Evolutionary conservation across 1,140 invertebrate species (phyloP).

Genomic region (Eufriesea mexicana): DNA sequence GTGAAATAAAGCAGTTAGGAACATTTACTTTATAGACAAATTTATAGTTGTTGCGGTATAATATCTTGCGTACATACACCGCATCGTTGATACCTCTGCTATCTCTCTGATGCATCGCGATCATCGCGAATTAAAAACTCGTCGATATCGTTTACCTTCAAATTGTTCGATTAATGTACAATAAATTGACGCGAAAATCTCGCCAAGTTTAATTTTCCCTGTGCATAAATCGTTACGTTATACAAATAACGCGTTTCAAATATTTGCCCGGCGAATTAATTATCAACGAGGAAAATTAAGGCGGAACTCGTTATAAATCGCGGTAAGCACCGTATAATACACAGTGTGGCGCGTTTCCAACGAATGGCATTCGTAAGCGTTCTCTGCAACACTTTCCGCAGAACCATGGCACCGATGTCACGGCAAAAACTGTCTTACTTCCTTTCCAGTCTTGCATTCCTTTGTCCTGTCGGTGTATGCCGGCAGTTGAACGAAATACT

Average conservation of each 20-base stretch:
- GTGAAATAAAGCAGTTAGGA: not conserved
- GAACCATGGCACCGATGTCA: not conserved
- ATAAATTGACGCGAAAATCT: not conserved
- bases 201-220: not conserved
- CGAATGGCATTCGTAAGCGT: not conserved
- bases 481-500: not conserved
- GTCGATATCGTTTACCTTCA: no score
- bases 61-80: no score
- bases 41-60: not conserved
- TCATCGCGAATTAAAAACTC: no score
- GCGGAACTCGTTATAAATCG: not conserved
- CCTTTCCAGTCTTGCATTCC: not conserved
- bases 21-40: not conserved
- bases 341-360: not conserved
- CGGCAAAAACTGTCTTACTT: not conserved
- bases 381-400: conserved; percentile 6
- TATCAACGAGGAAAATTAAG: not conserved
- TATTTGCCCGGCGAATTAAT: not conserved
- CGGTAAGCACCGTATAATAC: not conserved
- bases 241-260: not conserved
- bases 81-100: no score
- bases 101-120: no score
- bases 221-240: not conserved
- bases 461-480: not conserved
- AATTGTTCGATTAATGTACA: not conserved